phyloP scores from a whole-genome alignment of 2,113 vertebrate genomes.

The Cyprichromis sp. region DNA sequence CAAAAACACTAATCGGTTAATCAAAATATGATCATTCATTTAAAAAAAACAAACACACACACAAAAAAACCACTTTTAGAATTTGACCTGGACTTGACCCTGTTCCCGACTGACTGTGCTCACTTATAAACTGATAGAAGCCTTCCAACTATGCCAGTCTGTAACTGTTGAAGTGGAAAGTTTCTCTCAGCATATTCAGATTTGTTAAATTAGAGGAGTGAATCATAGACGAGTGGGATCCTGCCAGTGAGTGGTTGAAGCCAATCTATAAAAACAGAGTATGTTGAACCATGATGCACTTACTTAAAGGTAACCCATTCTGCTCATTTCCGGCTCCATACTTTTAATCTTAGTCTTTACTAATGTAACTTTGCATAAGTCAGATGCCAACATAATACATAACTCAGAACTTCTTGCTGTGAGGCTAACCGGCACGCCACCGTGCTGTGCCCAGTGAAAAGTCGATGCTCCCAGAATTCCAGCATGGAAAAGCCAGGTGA shows the following conservation, averaged over 20 bases:
- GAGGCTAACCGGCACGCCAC: neutral
- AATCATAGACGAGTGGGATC: neutral
- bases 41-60: neutral
- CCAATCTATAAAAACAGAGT: neutral
- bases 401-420: neutral
- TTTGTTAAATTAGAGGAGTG: neutral
- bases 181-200: neutral
- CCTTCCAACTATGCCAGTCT: neutral
- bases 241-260: neutral
- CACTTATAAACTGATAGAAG: neutral
- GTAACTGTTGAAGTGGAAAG: neutral
- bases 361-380: neutral
- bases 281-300: neutral
- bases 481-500: neutral
- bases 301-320: neutral
- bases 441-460: neutral
- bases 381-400: neutral
- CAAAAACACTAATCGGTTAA: neutral
- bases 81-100: neutral
- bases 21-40: neutral
- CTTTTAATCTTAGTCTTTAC: neutral
- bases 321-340: neutral
- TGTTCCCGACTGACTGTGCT: neutral
- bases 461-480: neutral
- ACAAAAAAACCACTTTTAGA: neutral